Base-by-base conservation (phyloP, 2,888 invertebrate species). In the Zhuqinia jingwanae region DNA sequence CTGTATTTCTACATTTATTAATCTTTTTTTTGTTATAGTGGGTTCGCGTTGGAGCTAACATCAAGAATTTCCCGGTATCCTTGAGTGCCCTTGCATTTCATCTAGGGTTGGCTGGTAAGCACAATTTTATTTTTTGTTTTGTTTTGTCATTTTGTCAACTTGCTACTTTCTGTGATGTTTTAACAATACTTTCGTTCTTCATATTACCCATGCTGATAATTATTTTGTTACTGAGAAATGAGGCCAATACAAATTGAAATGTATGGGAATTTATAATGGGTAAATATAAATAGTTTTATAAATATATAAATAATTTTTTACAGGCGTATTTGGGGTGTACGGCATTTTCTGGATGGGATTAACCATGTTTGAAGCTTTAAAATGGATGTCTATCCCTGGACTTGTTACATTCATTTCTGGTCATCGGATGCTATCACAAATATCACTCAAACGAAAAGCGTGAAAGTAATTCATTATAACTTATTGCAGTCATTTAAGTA, bases 281-380 rank as follows among this genome's bases (percentile, higher is more conserved):
- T n/a, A n/a, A n/a, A n/a, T n/a, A n/a, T n/a, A n/a, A n/a, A n/a
- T n/a, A n/a, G n/a, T n/a, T n/a, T n/a, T n/a, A n/a, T n/a, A n/a
- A n/a, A n/a, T n/a, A n/a, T n/a, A n/a, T n/a, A n/a, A n/a, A n/a
- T 84, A 63, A 25, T 27, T 81, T 73, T 13, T 63, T 93, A 17
- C 93, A 96, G 96, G 94, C 36, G 97, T 98, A 84, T 96, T 99
- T 92, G 94, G 94, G 0, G 94, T 99, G 81, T 99, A 98, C 93
- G 95, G 95, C 79, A 93, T 96, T 91, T 98, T 99, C 94, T 99
- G 99, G 98, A 93, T 98, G 91, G 94, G 96, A 92, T 94, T 99
- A 91, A 96, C 97, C 92, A 99, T 99, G 99, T 99, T 99, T 94
- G 95, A 96, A 90, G 98, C 99, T 20, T 94, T 98, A 91, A 96